These are phyloP conservation scores for Arbacia lixula DNA, from an alignment of 53 echinoderm and acorn worm genomes.

Conservation along the genomic window DNA sequence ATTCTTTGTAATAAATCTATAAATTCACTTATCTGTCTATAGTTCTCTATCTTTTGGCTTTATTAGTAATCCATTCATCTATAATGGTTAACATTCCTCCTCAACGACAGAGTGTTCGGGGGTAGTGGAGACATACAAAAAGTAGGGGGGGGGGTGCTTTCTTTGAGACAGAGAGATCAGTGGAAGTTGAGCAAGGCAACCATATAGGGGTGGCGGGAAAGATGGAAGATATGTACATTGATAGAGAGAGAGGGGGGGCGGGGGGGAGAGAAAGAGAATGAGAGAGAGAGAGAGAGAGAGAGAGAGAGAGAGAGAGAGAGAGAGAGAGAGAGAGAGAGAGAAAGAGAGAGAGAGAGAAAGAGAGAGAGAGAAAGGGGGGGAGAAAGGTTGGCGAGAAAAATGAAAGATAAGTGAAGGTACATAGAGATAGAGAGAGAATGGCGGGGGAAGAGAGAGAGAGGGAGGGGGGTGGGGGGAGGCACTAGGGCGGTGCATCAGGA, in stretches of 20 bases:
- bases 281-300: not conserved
- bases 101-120: too few relatives aligned
- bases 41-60: too few relatives aligned
- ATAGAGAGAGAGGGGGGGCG: not conserved
- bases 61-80: too few relatives aligned
- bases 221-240: not conserved
- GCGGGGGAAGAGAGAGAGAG: not conserved
- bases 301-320: not conserved
- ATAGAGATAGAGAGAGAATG: not conserved
- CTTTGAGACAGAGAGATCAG: too few relatives aligned
- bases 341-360: not conserved
- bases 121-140: too few relatives aligned
- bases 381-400: not conserved
- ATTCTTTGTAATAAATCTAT: too few relatives aligned
- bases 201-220: too few relatives aligned
- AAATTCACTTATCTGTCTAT: too few relatives aligned
- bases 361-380: not conserved
- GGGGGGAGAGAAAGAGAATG: not conserved
- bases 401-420: not conserved
- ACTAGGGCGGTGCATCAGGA: too few relatives aligned
- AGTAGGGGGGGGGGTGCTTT: too few relatives aligned
- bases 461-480: not conserved
- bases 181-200: too few relatives aligned
- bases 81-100: too few relatives aligned
- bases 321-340: not conserved